These are phyloP conservation scores for Xenopus petersii DNA, from an alignment of 2,797 vertebrate genomes.

Conservation along the genomic window DNA sequence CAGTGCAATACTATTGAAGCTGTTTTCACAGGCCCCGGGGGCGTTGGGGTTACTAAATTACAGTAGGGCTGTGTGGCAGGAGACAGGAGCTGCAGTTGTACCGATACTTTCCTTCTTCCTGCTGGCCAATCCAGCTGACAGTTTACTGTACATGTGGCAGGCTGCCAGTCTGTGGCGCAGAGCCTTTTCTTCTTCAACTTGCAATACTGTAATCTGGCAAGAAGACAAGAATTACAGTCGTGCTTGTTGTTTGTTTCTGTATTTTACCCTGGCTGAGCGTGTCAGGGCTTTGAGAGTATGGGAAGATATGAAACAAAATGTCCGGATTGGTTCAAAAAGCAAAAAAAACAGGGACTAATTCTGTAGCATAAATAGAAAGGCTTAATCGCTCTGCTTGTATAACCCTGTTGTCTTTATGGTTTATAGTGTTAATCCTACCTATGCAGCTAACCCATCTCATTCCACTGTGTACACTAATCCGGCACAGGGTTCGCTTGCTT, in stretches of 20 bases:
- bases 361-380: background rate
- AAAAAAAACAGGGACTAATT: conserved; percentile 27
- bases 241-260: conserved; percentile 73
- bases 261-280: conserved; percentile 42
- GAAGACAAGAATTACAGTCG: conserved; percentile 71
- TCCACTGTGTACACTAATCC: background rate
- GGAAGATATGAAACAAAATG: conserved; percentile 37
- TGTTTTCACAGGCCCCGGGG: conserved; percentile 16
- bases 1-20: conserved; percentile 30
- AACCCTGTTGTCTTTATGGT: background rate
- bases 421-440: background rate
- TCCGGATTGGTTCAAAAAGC: conserved; percentile 36
- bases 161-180: conserved; percentile 73
- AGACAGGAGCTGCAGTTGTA: conserved; percentile 57
- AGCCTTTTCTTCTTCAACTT: conserved; percentile 66
- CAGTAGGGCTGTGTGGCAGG: conserved; percentile 19
- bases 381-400: conserved; percentile 1
- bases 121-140: conserved; percentile 68
- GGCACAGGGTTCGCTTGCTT: background rate
- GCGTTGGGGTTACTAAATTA: conserved; percentile 22
- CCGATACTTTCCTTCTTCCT: conserved; percentile 72
- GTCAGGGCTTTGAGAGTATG: conserved; percentile 31
- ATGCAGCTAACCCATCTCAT: background rate
- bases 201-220: conserved; percentile 83
- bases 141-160: conserved; percentile 77